Evolutionary conservation across 1,140 invertebrate species (phyloP).

Genomic region (Goniozus legneri): DNA sequence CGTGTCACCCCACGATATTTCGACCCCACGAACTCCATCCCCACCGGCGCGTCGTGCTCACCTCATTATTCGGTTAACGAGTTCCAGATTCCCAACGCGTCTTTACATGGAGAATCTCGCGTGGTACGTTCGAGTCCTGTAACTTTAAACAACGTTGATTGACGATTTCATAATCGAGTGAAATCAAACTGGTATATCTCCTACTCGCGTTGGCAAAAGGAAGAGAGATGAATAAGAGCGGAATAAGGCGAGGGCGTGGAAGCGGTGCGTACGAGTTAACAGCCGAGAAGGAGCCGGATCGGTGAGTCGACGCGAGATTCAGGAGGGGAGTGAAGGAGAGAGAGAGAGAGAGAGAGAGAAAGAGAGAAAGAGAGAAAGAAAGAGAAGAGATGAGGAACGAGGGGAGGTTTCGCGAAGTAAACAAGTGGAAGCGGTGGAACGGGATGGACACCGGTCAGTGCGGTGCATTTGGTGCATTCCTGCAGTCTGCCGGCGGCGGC

Average conservation of each 20-base stretch:
- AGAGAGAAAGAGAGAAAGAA: not conserved
- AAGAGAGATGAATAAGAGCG: slow-evolving; percentile 18
- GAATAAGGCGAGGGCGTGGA: slow-evolving; percentile 13
- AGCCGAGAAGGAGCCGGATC: slow-evolving; percentile 4
- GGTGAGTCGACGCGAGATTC: slow-evolving; percentile 8
- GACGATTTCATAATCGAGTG: too few species aligned
- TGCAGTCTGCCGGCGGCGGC: slow-evolving; percentile 33
- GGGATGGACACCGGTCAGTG: slow-evolving; percentile 32
- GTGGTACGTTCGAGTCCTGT: too few species aligned
- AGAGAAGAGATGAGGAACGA: slow-evolving; percentile 6
- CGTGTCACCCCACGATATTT: slow-evolving; percentile 37
- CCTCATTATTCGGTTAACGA: slow-evolving; percentile 1
- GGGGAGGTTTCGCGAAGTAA: slow-evolving; percentile 32
- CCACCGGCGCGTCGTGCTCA: not conserved
- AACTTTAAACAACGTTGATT: too few species aligned
- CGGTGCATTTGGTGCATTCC: slow-evolving; percentile 48
- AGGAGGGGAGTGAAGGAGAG: slow-evolving; percentile 14
- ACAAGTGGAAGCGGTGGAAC: slow-evolving; percentile 38
- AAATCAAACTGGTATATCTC: too few species aligned
- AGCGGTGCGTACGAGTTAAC: slow-evolving; percentile 8
- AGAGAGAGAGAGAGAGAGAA: slow-evolving; percentile 2
- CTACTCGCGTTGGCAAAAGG: too few species aligned
- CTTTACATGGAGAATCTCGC: too few species aligned
- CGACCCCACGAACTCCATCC: too few species aligned
- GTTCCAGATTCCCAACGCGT: not conserved